phyloP scores from a whole-genome alignment of 2,888 invertebrate species.

The Mellilla xanthometata region DNA sequence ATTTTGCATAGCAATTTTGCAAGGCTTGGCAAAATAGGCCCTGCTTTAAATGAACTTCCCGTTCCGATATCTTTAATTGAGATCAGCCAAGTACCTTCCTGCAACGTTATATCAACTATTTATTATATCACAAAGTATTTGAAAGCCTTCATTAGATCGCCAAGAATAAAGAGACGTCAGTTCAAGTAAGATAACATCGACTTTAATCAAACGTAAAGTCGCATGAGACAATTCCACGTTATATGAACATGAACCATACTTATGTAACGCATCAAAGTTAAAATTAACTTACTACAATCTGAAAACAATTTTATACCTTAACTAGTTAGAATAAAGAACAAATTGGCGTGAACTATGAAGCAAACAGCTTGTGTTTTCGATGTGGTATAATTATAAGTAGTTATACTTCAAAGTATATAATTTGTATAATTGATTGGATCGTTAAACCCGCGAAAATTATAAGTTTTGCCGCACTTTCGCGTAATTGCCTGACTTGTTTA shows the following conservation, averaged over 20 bases:
- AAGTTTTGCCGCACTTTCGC: slow-evolving; percentile 5
- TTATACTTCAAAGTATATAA: slow-evolving; percentile 12
- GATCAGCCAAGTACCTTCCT: no score
- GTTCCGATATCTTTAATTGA: not conserved
- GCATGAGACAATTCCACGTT: slow-evolving; percentile 18
- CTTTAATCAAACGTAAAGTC: slow-evolving; percentile 23
- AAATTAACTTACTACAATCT: slow-evolving; percentile 3
- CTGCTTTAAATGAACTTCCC: slow-evolving; percentile 1
- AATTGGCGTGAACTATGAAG: not conserved
- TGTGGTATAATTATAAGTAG: slow-evolving; percentile 5
- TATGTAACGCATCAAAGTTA: slow-evolving; percentile 6
- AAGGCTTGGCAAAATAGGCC: not conserved
- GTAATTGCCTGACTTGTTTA: slow-evolving; percentile 10
- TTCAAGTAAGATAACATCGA: slow-evolving; percentile 9
- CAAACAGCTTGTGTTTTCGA: not conserved
- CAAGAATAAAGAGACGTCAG: slow-evolving; percentile 8
- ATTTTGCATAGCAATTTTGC: no score
- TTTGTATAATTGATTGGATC: slow-evolving; percentile 25
- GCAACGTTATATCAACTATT: slow-evolving; percentile 1
- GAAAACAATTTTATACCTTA: slow-evolving; percentile 5
- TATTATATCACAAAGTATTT: slow-evolving; percentile 11
- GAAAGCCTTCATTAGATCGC: slow-evolving; percentile 12
- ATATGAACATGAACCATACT: slow-evolving; percentile 12
- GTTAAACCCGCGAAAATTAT: slow-evolving; percentile 21
- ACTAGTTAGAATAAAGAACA: slow-evolving; percentile 13